phyloP scores from a whole-genome alignment of 2,888 invertebrate genomes.

The Blera fallax region DNA sequence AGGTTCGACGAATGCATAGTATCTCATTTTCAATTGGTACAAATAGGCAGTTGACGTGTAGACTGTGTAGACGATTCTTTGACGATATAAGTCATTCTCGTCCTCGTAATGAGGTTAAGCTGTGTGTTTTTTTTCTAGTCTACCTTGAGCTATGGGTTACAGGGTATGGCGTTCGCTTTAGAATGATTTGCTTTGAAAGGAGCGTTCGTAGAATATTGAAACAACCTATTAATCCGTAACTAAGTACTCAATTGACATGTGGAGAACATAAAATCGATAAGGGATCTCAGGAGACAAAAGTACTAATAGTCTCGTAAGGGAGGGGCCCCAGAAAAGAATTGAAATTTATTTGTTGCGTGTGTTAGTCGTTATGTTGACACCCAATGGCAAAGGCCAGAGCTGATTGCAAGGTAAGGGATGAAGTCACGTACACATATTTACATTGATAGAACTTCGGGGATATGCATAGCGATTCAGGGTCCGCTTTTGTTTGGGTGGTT shows the following conservation, averaged over 20 bases:
- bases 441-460: constrained; percentile 37
- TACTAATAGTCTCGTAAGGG: not conserved
- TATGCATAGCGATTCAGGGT: constrained; percentile 27
- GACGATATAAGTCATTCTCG: constrained; percentile 55
- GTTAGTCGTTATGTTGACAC: constrained; percentile 47
- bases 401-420: constrained; percentile 41
- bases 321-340: constrained; percentile 38
- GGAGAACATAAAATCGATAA: constrained; percentile 70
- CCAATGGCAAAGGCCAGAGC: constrained; percentile 36
- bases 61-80: constrained; percentile 23
- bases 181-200: constrained; percentile 42
- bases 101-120: constrained; percentile 64
- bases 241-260: constrained; percentile 71
- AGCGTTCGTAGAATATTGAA: constrained; percentile 66
- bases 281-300: constrained; percentile 32
- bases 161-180: constrained; percentile 13
- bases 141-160: constrained; percentile 16
- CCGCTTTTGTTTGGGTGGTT: constrained; percentile 12
- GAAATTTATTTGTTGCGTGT: constrained; percentile 58
- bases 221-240: constrained; percentile 69
- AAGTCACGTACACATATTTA: constrained; percentile 68
- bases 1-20: constrained; percentile 64
- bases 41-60: constrained; percentile 69
- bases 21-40: constrained; percentile 67
- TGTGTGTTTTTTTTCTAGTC: not conserved